Percentiles rank a stretch among this genome's conserved stretches.
Conservation (phyloP, 2,113 vertebrate genomes). For the Helogale parvula region DNA sequence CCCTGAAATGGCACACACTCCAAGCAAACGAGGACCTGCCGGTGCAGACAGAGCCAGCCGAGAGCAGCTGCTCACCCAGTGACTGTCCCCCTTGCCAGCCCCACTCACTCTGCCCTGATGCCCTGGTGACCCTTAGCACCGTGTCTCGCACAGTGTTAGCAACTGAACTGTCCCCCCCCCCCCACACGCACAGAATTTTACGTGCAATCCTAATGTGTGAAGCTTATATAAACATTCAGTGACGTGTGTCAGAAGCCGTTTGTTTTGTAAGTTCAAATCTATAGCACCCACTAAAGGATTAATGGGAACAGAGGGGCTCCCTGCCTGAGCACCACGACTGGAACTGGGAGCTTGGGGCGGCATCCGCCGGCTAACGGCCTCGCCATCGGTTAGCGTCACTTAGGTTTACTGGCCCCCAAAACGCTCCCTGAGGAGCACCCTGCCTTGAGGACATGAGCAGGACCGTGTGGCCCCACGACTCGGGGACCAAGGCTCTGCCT, state of each 20-base stretch:
- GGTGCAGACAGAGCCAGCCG: rapidly evolving
- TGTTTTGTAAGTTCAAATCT: background rate
- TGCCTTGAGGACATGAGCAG: rapidly evolving
- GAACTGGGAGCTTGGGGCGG: background rate
- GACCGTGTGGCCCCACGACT: background rate
- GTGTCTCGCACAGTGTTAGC: too few relatives aligned
- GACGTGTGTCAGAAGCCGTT: background rate
- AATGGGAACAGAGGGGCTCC: background rate
- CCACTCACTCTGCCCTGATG: background rate
- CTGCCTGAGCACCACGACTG: background rate
- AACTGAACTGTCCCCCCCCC: background rate
- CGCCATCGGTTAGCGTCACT: background rate
- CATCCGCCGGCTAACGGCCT: rapidly evolving
- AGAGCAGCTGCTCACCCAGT: background rate
- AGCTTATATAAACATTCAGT: background rate
- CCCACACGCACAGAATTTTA: background rate
- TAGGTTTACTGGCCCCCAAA: background rate
- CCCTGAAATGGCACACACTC: rapidly evolving
- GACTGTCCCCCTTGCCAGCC: background rate
- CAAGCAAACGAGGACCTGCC: background rate
- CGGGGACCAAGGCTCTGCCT: rapidly evolving
- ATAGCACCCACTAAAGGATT: background rate
- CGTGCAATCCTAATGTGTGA: background rate
- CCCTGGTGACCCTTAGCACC: background rate
- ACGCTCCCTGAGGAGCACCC: rapidly evolving